Conservation (phyloP, 2,888 invertebrate genomes). For the Sepioteuthis lessoniana region DNA sequence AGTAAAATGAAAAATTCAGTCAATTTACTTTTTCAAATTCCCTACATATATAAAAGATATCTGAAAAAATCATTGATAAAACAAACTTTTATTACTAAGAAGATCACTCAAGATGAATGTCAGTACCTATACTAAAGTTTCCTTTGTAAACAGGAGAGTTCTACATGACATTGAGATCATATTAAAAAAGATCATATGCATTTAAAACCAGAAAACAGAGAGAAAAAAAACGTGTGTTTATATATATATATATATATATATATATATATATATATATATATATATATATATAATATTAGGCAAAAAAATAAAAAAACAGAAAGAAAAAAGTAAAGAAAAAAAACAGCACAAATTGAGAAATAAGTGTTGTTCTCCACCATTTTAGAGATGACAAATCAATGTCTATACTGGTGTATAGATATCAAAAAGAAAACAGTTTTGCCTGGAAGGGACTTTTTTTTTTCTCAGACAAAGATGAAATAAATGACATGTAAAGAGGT, state of each 20-base stretch:
- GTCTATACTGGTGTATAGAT: not conserved
- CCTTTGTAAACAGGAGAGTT: not conserved
- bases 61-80: too few species aligned
- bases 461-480: not conserved
- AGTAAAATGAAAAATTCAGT: too few species aligned
- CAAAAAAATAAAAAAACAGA: not conserved
- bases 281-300: too few species aligned
- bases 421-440: not conserved
- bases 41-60: too few species aligned
- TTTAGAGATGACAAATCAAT: not conserved
- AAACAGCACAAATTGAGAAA: too few species aligned
- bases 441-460: not conserved
- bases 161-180: not conserved
- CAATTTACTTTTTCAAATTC: too few species aligned
- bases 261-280: too few species aligned
- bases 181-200: not conserved
- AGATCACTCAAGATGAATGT: not conserved
- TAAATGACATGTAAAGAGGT: not conserved
- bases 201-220: not conserved
- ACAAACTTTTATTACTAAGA: too few species aligned
- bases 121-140: not conserved
- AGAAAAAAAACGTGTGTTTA: not conserved
- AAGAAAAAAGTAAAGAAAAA: not conserved
- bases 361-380: not conserved
- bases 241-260: too few species aligned